phyloP scores from a whole-genome alignment of 2,797 vertebrate species.

The Botia kubotai region DNA sequence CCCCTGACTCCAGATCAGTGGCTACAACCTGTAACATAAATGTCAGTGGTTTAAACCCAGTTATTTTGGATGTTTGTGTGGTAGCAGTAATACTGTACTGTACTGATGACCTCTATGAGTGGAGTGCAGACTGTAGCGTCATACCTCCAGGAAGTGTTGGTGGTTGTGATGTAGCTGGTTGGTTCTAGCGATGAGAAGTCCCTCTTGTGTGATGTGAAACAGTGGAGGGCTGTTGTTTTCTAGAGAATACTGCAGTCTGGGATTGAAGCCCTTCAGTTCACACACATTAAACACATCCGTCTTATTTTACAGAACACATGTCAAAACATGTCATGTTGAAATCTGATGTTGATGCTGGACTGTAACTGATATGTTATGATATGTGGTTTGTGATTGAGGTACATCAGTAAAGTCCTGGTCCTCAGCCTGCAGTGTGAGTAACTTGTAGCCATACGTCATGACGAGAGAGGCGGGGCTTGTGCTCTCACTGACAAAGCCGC shows the following conservation, averaged over 20 bases:
- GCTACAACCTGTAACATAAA: constrained; percentile 74
- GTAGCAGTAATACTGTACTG: neutral
- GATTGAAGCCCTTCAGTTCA: constrained; percentile 76
- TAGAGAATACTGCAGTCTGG: constrained; percentile 76
- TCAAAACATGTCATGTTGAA: neutral
- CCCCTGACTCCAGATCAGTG: constrained; percentile 82
- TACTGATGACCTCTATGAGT: neutral
- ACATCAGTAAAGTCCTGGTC: constrained; percentile 83
- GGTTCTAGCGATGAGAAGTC: constrained; percentile 76
- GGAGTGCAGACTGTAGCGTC: neutral
- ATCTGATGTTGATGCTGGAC: neutral
- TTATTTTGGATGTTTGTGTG: neutral
- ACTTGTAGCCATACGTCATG: constrained; percentile 76
- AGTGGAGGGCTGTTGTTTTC: constrained; percentile 74
- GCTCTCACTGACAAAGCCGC: constrained; percentile 75
- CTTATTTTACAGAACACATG: neutral
- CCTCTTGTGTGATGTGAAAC: constrained; percentile 78
- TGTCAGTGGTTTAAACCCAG: neutral
- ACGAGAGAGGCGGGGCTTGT: constrained; percentile 73
- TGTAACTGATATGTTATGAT: constrained; percentile 1
- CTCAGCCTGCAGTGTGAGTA: constrained; percentile 73
- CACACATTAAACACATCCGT: neutral
- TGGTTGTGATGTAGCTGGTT: constrained; percentile 69
- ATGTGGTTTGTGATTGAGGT: constrained; percentile 49
- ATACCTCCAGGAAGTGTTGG: constrained; percentile 77